Evolutionary conservation across 2,888 invertebrate genomes (phyloP).

Genomic region (Selenia dentaria): DNA sequence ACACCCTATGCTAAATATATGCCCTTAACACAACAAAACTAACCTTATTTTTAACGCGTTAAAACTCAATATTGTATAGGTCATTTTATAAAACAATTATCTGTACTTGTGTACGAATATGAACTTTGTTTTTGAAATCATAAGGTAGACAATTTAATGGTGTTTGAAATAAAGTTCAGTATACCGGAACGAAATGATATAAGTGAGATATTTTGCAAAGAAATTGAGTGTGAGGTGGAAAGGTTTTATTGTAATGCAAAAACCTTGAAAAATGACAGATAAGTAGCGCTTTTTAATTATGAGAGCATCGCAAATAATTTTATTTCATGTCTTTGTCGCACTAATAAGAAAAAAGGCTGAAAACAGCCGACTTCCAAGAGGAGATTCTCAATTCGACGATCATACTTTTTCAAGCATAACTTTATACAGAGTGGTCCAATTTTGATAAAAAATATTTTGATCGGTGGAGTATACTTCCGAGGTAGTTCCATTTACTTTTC

Average conservation of each 20-base stretch:
- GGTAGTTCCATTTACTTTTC: no score
- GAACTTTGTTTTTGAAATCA: background rate
- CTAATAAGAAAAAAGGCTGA: no score
- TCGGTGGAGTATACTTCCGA: no score
- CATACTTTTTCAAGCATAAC: no score
- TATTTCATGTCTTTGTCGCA: no score
- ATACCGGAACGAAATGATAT: slow-evolving; percentile 44
- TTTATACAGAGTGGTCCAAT: no score
- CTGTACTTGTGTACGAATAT: slow-evolving; percentile 9
- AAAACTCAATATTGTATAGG: slow-evolving; percentile 18
- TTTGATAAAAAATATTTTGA: no score
- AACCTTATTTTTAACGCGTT: slow-evolving; percentile 12
- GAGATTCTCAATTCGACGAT: no score
- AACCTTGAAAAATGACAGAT: slow-evolving; percentile 18
- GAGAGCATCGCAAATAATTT: no score
- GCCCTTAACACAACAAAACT: slow-evolving; percentile 17
- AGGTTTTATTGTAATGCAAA: slow-evolving; percentile 21
- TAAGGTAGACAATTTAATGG: slow-evolving; percentile 27
- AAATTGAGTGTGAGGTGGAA: slow-evolving; percentile 39
- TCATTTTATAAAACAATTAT: slow-evolving; percentile 22
- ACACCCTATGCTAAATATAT: slow-evolving; percentile 56
- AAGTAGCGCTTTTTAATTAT: slow-evolving; percentile 1
- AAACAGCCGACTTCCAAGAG: no score
- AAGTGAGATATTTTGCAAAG: slow-evolving; percentile 53
- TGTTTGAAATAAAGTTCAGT: slow-evolving; percentile 26